phyloP scores from a whole-genome alignment of 2,888 invertebrate genomes.

The Ophion ellenae region DNA sequence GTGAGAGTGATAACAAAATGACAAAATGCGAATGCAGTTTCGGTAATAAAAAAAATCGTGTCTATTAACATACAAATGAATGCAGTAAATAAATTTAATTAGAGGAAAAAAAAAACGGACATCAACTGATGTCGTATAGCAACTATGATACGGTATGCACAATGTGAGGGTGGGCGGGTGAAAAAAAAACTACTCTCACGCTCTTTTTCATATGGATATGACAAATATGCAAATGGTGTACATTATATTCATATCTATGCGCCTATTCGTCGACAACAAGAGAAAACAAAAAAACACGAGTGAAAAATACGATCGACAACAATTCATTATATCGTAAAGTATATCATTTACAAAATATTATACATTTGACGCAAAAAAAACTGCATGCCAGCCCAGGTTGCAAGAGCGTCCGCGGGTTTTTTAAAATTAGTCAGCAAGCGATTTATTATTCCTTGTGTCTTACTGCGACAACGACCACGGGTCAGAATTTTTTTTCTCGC shows the following conservation, averaged over 20 bases:
- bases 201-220: constrained; percentile 25
- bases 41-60: constrained; percentile 75
- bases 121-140: constrained; percentile 39
- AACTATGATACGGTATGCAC: constrained; percentile 59
- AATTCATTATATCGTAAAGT: constrained; percentile 49
- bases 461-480: constrained; percentile 13
- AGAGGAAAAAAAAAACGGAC: constrained; percentile 55
- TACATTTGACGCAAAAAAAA: constrained; percentile 74
- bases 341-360: constrained; percentile 81
- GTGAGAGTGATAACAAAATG: constrained; percentile 69
- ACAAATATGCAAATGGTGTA: constrained; percentile 70
- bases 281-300: constrained; percentile 63
- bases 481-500: constrained; percentile 7
- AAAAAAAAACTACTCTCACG: constrained; percentile 34
- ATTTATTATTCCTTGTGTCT: constrained; percentile 65
- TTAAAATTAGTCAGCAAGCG: constrained; percentile 76
- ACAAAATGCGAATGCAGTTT: constrained; percentile 79
- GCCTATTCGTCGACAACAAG: constrained; percentile 64
- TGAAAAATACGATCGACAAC: constrained; percentile 83
- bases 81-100: constrained; percentile 62
- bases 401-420: constrained; percentile 77
- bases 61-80: constrained; percentile 78
- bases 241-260: constrained; percentile 71
- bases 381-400: constrained; percentile 80
- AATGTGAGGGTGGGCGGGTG: constrained; percentile 33